Evolutionary conservation across 2,113 vertebrate species (phyloP).

Genomic region (Charadrius vociferus): DNA sequence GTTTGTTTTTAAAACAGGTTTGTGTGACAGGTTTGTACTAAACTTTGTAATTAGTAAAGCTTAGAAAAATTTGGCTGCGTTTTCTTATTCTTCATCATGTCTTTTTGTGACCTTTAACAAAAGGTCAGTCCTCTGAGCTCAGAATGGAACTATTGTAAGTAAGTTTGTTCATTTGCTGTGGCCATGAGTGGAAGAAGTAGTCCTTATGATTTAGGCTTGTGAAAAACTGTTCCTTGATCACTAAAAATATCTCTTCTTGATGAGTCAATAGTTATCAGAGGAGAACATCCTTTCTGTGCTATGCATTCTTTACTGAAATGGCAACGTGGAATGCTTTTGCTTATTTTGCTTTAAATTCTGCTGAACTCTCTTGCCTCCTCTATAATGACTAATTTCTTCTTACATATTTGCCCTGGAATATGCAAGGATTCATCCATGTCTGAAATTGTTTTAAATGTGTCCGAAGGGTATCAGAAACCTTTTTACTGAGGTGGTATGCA

Average conservation of each 20-base stretch:
- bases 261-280: neutral
- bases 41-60: neutral
- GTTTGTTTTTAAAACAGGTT: neutral
- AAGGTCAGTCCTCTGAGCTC: neutral
- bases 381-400: neutral
- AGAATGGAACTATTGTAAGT: neutral
- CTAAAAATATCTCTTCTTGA: neutral
- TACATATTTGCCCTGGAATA: neutral
- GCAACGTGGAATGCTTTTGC: neutral
- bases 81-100: neutral
- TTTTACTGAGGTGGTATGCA: neutral
- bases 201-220: neutral
- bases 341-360: neutral
- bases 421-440: neutral
- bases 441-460: neutral
- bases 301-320: neutral
- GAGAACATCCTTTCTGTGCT: neutral
- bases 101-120: neutral
- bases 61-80: neutral
- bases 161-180: neutral
- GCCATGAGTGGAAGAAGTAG: neutral
- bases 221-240: neutral
- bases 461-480: neutral
- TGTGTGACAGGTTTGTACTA: neutral
- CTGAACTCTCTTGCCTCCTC: neutral